phyloP scores from a whole-genome alignment of 2,797 vertebrate genomes.

The Psittacula echo region DNA sequence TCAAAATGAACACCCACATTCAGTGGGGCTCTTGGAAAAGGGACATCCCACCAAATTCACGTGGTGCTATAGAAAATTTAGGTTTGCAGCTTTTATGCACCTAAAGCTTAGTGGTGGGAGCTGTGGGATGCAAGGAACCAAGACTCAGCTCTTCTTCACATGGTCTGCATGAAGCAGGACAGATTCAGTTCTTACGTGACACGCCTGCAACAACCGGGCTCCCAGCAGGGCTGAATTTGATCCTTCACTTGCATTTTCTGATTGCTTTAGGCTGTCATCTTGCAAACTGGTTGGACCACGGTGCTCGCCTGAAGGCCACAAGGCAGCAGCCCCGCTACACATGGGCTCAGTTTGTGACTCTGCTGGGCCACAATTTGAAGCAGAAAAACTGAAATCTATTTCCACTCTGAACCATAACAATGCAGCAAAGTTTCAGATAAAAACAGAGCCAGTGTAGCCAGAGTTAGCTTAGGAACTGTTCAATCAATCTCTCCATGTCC shows the following conservation, averaged over 20 bases:
- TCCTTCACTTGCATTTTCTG: background rate
- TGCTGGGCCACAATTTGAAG: background rate
- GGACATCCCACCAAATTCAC: background rate
- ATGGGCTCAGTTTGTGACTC: accelerated
- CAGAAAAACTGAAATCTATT: background rate
- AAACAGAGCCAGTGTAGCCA: conserved; percentile 15
- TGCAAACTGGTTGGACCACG: background rate
- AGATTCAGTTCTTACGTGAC: background rate
- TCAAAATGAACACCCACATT: background rate
- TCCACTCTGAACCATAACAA: conserved; percentile 14
- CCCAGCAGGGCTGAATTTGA: background rate
- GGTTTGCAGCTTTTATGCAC: background rate
- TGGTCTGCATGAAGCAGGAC: background rate
- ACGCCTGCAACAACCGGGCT: background rate
- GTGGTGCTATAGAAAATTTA: background rate
- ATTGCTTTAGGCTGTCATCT: background rate
- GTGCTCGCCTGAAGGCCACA: background rate
- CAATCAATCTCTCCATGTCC: background rate
- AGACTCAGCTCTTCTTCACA: background rate
- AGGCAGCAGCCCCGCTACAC: accelerated
- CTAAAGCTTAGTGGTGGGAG: background rate
- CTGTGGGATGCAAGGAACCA: background rate
- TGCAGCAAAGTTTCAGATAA: conserved; percentile 27
- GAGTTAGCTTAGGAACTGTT: background rate
- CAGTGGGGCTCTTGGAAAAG: background rate